Percentiles rank a stretch among this genome's conserved stretches.
These are phyloP conservation scores for Himalopsyche phryganea DNA, from an alignment of 1,140 invertebrate genomes.

Conservation along the genomic window DNA sequence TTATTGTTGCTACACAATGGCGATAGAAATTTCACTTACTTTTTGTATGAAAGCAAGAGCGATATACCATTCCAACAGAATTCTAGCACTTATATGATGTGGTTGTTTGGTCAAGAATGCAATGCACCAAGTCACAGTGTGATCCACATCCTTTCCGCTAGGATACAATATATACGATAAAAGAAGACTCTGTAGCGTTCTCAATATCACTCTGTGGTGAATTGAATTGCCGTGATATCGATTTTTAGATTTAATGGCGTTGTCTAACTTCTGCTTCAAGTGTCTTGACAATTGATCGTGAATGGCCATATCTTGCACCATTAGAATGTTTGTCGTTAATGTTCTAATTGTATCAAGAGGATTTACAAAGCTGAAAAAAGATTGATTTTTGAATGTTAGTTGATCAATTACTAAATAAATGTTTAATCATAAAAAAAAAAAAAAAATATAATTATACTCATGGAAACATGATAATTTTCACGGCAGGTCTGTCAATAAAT, in stretches of 20 bases:
- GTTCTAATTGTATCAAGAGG: constrained; percentile 14
- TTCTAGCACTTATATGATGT: constrained; percentile 26
- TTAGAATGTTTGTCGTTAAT: constrained; percentile 14
- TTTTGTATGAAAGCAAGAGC: constrained; percentile 21
- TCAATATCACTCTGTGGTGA: constrained; percentile 27
- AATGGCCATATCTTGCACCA: constrained; percentile 8
- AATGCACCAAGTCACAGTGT: constrained; percentile 26
- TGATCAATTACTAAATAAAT: no score
- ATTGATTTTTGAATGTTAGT: background rate
- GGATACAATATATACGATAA: constrained; percentile 15
- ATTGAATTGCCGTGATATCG: constrained; percentile 30
- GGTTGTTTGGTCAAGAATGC: constrained; percentile 24
- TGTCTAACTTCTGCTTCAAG: constrained; percentile 7
- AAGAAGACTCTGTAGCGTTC: constrained; percentile 21
- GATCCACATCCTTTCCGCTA: background rate
- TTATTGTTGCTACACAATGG: no score
- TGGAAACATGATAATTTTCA: no score
- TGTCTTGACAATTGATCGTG: constrained; percentile 9
- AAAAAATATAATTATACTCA: no score
- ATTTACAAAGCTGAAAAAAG: constrained; percentile 25
- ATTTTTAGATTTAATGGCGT: constrained; percentile 15
- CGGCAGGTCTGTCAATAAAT: no score
- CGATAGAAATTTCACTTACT: no score
- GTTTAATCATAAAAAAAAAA: no score
- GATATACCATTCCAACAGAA: constrained; percentile 30